Evolutionary conservation across 2,888 invertebrate genomes (phyloP).

Genomic region (Ophion ellenae): DNA sequence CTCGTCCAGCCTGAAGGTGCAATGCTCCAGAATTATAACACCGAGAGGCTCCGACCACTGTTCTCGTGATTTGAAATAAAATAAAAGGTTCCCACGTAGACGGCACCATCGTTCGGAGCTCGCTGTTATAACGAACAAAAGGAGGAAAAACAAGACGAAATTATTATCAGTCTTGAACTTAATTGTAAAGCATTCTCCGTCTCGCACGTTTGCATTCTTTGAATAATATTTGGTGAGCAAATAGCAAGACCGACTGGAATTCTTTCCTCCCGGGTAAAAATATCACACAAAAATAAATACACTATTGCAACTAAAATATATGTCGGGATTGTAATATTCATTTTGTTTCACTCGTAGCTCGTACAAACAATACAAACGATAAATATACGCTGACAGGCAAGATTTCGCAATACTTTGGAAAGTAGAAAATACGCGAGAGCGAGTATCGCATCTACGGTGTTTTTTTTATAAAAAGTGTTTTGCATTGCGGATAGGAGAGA

Average conservation of each 20-base stretch:
- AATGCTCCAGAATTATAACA: conserved; percentile 94
- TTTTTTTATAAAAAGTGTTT: neutral
- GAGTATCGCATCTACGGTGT: neutral
- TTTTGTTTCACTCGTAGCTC: neutral
- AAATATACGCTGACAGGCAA: neutral
- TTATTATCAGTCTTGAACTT: conserved; percentile 1
- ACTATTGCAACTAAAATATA: neutral
- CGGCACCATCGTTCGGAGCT: conserved; percentile 95
- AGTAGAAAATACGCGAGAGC: neutral
- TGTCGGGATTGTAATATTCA: neutral
- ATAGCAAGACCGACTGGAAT: neutral
- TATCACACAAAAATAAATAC: neutral
- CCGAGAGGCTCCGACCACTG: conserved; percentile 95
- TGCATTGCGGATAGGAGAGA: neutral
- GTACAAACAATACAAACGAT: neutral
- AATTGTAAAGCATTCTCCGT: neutral
- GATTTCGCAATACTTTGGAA: neutral
- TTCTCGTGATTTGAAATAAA: conserved; percentile 96
- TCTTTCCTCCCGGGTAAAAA: neutral
- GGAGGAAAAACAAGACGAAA: conserved; percentile 58
- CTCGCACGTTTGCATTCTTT: neutral
- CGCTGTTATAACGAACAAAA: conserved; percentile 84
- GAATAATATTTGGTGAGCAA: neutral
- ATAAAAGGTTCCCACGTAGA: conserved; percentile 95
- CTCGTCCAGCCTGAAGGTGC: conserved; percentile 85